Evolutionary conservation across 2,888 invertebrate genomes (phyloP), one percentile per base, ranked within the genome.

Genomic region (Lasioglossum leucozonium): DNA sequence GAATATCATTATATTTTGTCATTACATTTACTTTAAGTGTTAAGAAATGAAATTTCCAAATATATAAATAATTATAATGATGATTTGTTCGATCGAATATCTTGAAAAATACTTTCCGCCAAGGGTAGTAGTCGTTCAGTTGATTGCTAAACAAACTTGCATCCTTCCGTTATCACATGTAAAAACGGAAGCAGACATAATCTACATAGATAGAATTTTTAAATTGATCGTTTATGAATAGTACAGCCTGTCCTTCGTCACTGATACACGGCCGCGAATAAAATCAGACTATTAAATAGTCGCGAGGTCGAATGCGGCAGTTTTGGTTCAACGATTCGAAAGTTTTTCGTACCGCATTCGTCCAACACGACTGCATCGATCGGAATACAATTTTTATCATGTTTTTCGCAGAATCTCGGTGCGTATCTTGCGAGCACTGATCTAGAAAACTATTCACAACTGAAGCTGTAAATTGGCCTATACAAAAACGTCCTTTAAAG

Each of bases 281-380:
- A 75, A 62, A 71, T 51, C 62, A 47, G 58, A 42, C 71, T 40
- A 58, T 71, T 34, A 62, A 73, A 79, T 73, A 69, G 73, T 73
- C 42, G 44, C 74, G 69, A 79, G 82, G 74, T 75, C 79, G 82
- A 47, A n/a, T 18, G 44, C n/a, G 22, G 16, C 42, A 55, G 73
- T 22, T 69, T 72, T 69, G 37, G 55, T 74, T 47, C 37, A 73
- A 18, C 47, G 73, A 58, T 79, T 73, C 22, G 69, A 81, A 67
- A 69, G 73, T 55, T 42, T 44, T 3, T 3, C 44, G 26, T 42
- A 22, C 34, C 18, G 37, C 44, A 37, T 44, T 67, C 18, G 37
- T 44, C 34, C 18, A 11, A 34, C 18, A 30, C 47, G 37, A 69
- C 44, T 16, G 76, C 47, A 51, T 69, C 37, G 11, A 34, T n/a